Conservation (phyloP, 2,888 invertebrate genomes). For the Drosophila niveifrons region DNA sequence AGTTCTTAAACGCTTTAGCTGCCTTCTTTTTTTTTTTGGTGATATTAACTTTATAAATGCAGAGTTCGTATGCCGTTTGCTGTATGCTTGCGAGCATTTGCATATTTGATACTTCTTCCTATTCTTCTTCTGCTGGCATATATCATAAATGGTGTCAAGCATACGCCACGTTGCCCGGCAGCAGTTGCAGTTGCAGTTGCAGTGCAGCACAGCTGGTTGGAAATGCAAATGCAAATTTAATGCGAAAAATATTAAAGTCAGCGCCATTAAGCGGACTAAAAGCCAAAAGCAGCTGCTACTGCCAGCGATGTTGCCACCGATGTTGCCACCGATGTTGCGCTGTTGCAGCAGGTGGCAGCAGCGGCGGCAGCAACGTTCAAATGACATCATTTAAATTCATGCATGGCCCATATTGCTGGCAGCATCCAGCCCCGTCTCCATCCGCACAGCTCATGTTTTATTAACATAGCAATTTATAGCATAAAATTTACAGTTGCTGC, state of each 20-base stretch:
- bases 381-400: conserved; percentile 84
- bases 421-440: conserved; percentile 14
- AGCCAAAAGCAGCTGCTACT: conserved; percentile 30
- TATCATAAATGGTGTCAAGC: conserved; percentile 72
- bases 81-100: conserved; percentile 37
- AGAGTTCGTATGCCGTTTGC: not conserved
- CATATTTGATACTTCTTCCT: conserved; percentile 51
- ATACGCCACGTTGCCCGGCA: conserved; percentile 66
- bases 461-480: conserved; percentile 78
- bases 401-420: conserved; percentile 77
- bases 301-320: conserved; percentile 19
- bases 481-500: conserved; percentile 62
- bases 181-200: conserved; percentile 24
- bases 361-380: conserved; percentile 50
- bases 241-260: conserved; percentile 62
- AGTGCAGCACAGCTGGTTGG: conserved; percentile 28
- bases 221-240: conserved; percentile 73
- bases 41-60: conserved; percentile 40
- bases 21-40: not conserved
- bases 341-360: conserved; percentile 24
- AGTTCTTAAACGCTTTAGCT: conserved; percentile 55
- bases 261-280: conserved; percentile 45
- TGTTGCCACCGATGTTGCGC: conserved; percentile 21
- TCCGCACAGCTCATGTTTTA: conserved; percentile 66
- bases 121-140: conserved; percentile 39